A percentile compares a stretch with the other conserved stretches of the same genome.
These are phyloP conservation scores for Chunga burmeisteri DNA, from an alignment of 2,113 vertebrate genomes.

Conservation along the genomic window DNA sequence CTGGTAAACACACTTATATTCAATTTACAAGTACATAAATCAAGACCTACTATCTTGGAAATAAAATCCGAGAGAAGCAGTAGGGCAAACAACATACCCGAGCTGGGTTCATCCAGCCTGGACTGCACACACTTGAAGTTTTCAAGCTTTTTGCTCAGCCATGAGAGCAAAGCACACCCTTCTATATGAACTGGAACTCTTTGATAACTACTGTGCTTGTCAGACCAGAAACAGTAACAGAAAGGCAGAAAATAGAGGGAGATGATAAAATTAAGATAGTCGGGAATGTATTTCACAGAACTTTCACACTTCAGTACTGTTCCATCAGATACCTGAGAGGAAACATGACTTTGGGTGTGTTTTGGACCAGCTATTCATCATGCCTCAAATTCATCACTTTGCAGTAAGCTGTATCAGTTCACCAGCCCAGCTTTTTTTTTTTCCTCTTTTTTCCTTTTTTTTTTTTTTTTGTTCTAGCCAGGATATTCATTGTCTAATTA, in stretches of 20 bases:
- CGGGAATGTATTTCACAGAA: background rate
- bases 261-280: background rate
- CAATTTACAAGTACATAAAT: background rate
- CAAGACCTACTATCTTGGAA: background rate
- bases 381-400: background rate
- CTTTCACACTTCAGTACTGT: background rate
- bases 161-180: background rate
- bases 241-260: background rate
- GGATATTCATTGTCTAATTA: background rate
- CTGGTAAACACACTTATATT: background rate
- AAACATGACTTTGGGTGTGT: background rate
- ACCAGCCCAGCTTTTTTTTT: background rate
- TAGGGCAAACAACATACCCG: background rate
- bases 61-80: background rate
- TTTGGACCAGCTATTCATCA: background rate
- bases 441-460: too few species aligned
- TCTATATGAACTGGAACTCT: background rate
- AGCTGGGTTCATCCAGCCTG: background rate
- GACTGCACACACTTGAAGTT: fast-evolving
- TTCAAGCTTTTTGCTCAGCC: background rate
- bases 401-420: background rate
- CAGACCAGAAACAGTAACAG: background rate
- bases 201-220: background rate
- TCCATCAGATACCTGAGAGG: background rate
- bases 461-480: background rate